Evolutionary conservation across 2,797 vertebrate genomes (phyloP), one percentile per base, ranked within the genome.

Genomic region (Psittacula echo): DNA sequence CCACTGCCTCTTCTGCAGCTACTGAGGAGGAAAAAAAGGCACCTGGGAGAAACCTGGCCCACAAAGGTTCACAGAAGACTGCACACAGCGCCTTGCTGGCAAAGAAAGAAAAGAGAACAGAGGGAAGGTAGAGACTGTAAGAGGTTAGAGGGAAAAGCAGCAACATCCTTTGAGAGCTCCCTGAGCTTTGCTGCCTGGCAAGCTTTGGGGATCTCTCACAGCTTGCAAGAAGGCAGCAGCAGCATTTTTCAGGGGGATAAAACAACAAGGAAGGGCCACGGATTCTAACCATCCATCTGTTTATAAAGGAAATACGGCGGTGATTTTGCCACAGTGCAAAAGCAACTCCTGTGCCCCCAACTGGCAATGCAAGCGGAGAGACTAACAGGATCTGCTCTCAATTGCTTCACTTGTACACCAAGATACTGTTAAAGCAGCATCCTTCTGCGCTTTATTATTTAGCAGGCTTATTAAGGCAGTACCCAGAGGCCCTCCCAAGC

Each of bases 61-160:
- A 89, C 81, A 80, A 95, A 97, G 96, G 95, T 97, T 97, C 94
- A 95, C 86, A 96, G 90, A 93, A 97, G 92, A 97, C 66, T 96
- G 96, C 97, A 88, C 96, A 97, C 94, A 85, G 89, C 7, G 75
- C 90, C 93, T 95, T 54, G 51, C 93, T 56, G 26, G 90, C 45
- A 42, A 85, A 95, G 95, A 82, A 83, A 94, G 92, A 93, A 81
- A 92, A 94, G 89, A 92, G 93, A 97, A 94, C 91, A 92, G 86
- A 96, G 87, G 62, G 79, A 93, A 94, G 81, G 78, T 41, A 93
- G 78, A 84, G 88, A 54, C 79, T 78, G 39, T 54, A 85, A 84
- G 88, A 91, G 95, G 93, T 94, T 89, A 94, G 83, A 94, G 73
- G 78, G 74, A 96, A 92, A 94, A 81, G 90, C 80, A 88, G 94